Evolutionary conservation across 2,888 invertebrate species (phyloP).

Genomic region (Trileptium ribeirensis): DNA sequence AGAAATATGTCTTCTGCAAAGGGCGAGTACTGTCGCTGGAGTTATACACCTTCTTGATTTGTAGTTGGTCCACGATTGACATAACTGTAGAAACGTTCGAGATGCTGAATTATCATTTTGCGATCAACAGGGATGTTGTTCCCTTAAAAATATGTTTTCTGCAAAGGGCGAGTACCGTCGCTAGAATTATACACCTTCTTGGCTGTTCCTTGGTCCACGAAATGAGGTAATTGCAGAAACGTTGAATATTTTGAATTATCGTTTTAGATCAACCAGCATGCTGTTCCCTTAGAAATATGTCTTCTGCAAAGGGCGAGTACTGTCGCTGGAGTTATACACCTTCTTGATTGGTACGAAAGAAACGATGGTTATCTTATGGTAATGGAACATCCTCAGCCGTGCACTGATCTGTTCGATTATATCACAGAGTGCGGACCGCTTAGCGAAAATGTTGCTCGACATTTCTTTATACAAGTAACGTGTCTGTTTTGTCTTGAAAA

Average conservation of each 20-base stretch:
- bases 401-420: slow-evolving; percentile 61
- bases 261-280: slow-evolving; percentile 55
- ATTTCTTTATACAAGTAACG: slow-evolving; percentile 57
- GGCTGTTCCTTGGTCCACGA: no score
- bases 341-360: slow-evolving; percentile 57
- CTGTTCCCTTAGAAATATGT: slow-evolving; percentile 59
- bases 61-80: no score
- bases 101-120: no score
- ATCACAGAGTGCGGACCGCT: slow-evolving; percentile 59
- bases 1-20: no score
- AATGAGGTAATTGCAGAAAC: no score
- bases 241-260: slow-evolving; percentile 10
- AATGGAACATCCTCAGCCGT: slow-evolving; percentile 59
- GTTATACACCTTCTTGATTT: no score
- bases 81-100: no score
- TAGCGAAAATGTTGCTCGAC: slow-evolving; percentile 51
- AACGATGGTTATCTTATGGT: slow-evolving; percentile 58
- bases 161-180: no score
- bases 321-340: slow-evolving; percentile 58
- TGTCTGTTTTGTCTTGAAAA: not conserved
- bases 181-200: no score
- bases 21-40: no score
- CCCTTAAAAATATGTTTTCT: no score
- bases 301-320: slow-evolving; percentile 57
- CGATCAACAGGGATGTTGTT: no score